These are phyloP conservation scores for Flexamia atlantica DNA, from an alignment of 2,888 invertebrate species.

Conservation along the genomic window DNA sequence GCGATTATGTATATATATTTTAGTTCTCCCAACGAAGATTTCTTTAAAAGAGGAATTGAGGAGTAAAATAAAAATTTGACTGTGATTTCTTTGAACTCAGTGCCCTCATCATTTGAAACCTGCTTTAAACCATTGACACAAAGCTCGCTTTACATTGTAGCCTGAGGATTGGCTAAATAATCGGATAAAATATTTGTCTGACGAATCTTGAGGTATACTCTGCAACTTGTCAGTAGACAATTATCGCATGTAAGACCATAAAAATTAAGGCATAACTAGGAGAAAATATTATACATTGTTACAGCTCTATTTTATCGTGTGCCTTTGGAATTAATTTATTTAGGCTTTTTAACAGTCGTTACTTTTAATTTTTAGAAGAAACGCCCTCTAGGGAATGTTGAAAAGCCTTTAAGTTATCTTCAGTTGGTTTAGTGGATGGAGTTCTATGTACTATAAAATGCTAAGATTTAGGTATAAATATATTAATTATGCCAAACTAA, in stretches of 20 bases:
- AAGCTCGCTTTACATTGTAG: background rate
- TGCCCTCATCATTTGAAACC: conserved; percentile 28
- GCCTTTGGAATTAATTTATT: conserved; percentile 21
- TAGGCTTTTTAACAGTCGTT: background rate
- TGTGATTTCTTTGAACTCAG: conserved; percentile 53
- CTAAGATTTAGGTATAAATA: background rate
- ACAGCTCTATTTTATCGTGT: background rate
- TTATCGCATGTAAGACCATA: no score
- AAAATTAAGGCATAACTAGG: no score
- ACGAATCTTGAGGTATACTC: no score
- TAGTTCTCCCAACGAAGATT: conserved; percentile 31
- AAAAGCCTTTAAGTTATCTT: background rate
- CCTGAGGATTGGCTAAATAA: no score
- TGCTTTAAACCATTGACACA: conserved; percentile 7
- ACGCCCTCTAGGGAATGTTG: background rate
- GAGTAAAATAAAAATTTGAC: conserved; percentile 52
- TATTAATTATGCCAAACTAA: conserved; percentile 7
- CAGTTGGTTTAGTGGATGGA: background rate
- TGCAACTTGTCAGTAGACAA: no score
- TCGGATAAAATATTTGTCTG: no score
- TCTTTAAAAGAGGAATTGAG: conserved; percentile 47
- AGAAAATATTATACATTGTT: background rate
- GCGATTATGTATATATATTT: conserved; percentile 31
- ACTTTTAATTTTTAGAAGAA: background rate
- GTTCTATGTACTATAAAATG: background rate